A percentile compares a stretch with the other conserved stretches of the same genome.
phyloP scores from a whole-genome alignment of 2,888 invertebrate species.

The Choreutis nemorana region DNA sequence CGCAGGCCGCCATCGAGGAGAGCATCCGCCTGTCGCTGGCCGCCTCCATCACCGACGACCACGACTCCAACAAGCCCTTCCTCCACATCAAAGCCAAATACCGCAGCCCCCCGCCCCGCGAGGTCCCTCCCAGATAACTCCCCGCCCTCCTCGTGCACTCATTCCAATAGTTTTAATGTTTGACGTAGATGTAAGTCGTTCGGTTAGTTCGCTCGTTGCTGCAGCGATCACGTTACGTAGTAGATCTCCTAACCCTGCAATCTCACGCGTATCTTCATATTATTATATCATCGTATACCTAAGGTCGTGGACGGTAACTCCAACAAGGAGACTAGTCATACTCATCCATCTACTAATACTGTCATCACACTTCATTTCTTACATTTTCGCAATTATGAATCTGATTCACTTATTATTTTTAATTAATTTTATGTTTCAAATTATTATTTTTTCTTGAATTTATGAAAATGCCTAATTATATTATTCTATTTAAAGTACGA shows the following conservation, averaged over 20 bases:
- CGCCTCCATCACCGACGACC: slow-evolving; percentile 39
- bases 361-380: slow-evolving; percentile 15
- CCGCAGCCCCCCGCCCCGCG: slow-evolving; percentile 71
- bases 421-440: slow-evolving; percentile 16
- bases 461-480: too few relatives aligned
- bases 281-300: too few relatives aligned
- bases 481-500: too few relatives aligned
- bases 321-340: slow-evolving; percentile 43
- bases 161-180: slow-evolving; percentile 43
- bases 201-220: slow-evolving; percentile 1
- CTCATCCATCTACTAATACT: too few relatives aligned
- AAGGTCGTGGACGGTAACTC: too few relatives aligned
- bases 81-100: slow-evolving; percentile 78
- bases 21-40: slow-evolving; percentile 50
- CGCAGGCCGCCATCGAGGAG: slow-evolving; percentile 58
- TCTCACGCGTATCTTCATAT: too few relatives aligned
- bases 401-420: slow-evolving; percentile 17
- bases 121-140: slow-evolving; percentile 65
- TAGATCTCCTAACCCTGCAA: slow-evolving; percentile 45
- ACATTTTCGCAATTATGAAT: slow-evolving; percentile 26
- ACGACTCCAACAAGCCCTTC: slow-evolving; percentile 55
- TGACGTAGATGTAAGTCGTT: slow-evolving; percentile 11
- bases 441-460: slow-evolving; percentile 13
- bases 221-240: slow-evolving; percentile 14
- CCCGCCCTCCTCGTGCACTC: slow-evolving; percentile 11